phyloP scores from a whole-genome alignment of 2,888 invertebrate species.

The Elmis aenea region DNA sequence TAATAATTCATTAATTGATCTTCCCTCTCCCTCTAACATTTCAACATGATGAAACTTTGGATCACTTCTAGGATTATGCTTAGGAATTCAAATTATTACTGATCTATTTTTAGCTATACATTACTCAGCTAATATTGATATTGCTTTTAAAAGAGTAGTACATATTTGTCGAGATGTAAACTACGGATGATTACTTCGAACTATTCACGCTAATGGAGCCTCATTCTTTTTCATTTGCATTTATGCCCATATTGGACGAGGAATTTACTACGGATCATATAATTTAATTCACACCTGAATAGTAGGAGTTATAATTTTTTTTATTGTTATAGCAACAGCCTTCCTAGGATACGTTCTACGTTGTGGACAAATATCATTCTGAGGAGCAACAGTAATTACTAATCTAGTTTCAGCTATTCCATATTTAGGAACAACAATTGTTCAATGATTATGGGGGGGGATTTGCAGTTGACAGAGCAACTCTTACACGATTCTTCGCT shows the following conservation, averaged over 20 bases:
- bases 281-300: constrained; percentile 56
- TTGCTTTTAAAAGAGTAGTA: constrained; percentile 60
- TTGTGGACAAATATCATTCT: constrained; percentile 78
- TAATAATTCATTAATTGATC: constrained; percentile 55
- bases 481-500: constrained; percentile 71
- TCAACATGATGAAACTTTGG: constrained; percentile 66
- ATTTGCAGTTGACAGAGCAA: constrained; percentile 68
- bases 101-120: constrained; percentile 68
- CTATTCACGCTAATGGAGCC: constrained; percentile 66
- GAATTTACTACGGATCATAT: constrained; percentile 52
- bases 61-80: constrained; percentile 58
- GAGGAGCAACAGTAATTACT: constrained; percentile 74
- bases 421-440: constrained; percentile 58
- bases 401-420: constrained; percentile 69
- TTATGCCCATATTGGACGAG: constrained; percentile 64
- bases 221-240: constrained; percentile 69
- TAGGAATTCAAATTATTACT: constrained; percentile 62
- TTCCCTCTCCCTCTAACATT: constrained; percentile 60
- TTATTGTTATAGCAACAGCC: constrained; percentile 65
- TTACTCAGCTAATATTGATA: constrained; percentile 57
- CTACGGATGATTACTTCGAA: constrained; percentile 62
- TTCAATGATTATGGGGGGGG: constrained; percentile 73
- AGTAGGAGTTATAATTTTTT: constrained; percentile 60
- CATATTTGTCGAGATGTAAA: constrained; percentile 69
- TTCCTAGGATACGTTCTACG: constrained; percentile 75